These are phyloP conservation scores for Eutolmus rufibarbis DNA, from an alignment of 2,888 invertebrate genomes.

Conservation along the genomic window DNA sequence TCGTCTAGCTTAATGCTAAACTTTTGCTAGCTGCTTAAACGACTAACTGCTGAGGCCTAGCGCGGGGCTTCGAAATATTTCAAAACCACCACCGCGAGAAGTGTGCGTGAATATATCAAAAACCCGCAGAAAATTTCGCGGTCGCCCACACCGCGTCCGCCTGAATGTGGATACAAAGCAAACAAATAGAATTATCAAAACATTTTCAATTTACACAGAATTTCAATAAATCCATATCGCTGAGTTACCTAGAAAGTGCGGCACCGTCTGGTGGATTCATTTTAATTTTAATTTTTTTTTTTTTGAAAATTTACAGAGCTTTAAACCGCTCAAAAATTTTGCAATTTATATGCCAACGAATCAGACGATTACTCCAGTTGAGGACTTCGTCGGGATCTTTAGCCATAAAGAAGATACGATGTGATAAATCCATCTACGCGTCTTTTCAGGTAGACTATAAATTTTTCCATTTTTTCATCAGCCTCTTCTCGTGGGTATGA, in stretches of 20 bases:
- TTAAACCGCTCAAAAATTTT: background rate
- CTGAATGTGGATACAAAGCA: background rate
- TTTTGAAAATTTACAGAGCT: background rate
- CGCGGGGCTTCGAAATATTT: background rate
- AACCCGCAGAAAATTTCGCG: background rate
- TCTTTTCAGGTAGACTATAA: background rate
- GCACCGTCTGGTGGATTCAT: background rate
- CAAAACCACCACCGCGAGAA: background rate
- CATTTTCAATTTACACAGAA: background rate
- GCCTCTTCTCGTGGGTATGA: background rate
- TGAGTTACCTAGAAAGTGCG: background rate
- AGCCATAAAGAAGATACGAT: background rate
- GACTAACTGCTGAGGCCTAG: background rate
- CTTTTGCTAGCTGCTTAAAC: background rate
- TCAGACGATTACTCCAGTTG: background rate
- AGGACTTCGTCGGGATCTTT: background rate
- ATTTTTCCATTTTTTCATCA: background rate
- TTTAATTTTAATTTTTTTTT: background rate
- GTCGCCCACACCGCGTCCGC: background rate
- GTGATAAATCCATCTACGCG: background rate
- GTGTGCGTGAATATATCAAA: background rate
- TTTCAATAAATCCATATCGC: background rate
- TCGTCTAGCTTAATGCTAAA: background rate
- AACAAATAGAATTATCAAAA: constrained; percentile 1
- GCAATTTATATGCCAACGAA: background rate